phyloP scores from a whole-genome alignment of 2,888 invertebrate genomes.

The Tetragonula carbonaria region DNA sequence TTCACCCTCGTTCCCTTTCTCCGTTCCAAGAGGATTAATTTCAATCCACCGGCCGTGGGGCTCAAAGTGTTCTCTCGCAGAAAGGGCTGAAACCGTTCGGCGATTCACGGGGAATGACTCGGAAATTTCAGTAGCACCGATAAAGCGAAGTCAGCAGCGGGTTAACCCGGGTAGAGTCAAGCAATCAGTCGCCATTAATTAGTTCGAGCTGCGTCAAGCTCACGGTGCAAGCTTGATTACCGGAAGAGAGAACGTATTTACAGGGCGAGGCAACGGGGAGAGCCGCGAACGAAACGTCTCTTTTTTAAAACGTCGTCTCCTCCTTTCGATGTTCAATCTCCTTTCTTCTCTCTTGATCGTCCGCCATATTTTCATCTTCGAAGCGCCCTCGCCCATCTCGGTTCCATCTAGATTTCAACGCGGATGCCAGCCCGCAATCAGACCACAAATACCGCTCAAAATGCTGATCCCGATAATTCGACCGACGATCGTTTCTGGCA shows the following conservation, averaged over 20 bases:
- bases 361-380: conserved; percentile 44
- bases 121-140: conserved; percentile 66
- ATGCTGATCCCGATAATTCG: conserved; percentile 71
- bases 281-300: conserved; percentile 36
- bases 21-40: conserved; percentile 48
- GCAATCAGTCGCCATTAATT: conserved; percentile 82
- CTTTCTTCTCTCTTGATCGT: conserved; percentile 6
- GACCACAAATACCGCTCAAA: conserved; percentile 64
- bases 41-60: conserved; percentile 45
- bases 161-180: conserved; percentile 77
- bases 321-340: neutral
- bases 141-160: conserved; percentile 73
- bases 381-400: neutral
- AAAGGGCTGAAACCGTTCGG: conserved; percentile 44
- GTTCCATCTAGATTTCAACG: conserved; percentile 6
- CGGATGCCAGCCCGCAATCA: conserved; percentile 60
- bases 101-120: conserved; percentile 50
- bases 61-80: conserved; percentile 38
- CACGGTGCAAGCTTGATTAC: conserved; percentile 71
- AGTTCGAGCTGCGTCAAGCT: conserved; percentile 71
- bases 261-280: conserved; percentile 50
- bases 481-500: conserved; percentile 69
- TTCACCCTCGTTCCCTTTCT: neutral
- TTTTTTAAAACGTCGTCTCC: neutral
- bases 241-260: conserved; percentile 62